These are phyloP conservation scores for Agonopterix arenella DNA, from an alignment of 2,888 invertebrate genomes.

Conservation along the genomic window DNA sequence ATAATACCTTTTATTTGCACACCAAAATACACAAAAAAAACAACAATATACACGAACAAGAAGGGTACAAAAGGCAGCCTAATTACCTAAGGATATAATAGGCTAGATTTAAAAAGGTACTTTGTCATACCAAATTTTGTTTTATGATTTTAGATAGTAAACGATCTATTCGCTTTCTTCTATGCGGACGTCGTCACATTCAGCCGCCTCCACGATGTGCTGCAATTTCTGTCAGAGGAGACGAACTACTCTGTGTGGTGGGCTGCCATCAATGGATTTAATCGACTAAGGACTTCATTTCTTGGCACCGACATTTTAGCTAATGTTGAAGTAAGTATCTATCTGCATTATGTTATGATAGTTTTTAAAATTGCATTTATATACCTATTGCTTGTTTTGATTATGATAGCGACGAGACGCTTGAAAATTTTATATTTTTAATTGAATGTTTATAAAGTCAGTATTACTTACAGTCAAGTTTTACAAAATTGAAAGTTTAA, in stretches of 20 bases:
- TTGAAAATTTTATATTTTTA: no score
- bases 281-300: slow-evolving; percentile 47
- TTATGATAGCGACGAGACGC: no score
- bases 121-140: not conserved
- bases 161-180: slow-evolving; percentile 85
- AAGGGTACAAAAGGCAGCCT: no score
- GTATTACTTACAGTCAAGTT: no score
- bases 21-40: no score
- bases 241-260: slow-evolving; percentile 86
- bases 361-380: no score
- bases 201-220: slow-evolving; percentile 72
- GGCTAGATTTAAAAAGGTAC: not conserved
- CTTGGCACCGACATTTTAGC: slow-evolving; percentile 36
- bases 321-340: slow-evolving; percentile 47
- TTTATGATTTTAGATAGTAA: slow-evolving; percentile 73
- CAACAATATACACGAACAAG: no score
- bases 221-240: slow-evolving; percentile 81
- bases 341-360: no score
- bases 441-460: no score
- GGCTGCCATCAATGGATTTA: slow-evolving; percentile 74
- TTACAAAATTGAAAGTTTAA: no score
- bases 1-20: no score
- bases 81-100: not conserved
- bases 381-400: no score
- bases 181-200: slow-evolving; percentile 78